Base-by-base conservation (phyloP, 2,888 invertebrate species). In the Oscheius myriophilus region DNA sequence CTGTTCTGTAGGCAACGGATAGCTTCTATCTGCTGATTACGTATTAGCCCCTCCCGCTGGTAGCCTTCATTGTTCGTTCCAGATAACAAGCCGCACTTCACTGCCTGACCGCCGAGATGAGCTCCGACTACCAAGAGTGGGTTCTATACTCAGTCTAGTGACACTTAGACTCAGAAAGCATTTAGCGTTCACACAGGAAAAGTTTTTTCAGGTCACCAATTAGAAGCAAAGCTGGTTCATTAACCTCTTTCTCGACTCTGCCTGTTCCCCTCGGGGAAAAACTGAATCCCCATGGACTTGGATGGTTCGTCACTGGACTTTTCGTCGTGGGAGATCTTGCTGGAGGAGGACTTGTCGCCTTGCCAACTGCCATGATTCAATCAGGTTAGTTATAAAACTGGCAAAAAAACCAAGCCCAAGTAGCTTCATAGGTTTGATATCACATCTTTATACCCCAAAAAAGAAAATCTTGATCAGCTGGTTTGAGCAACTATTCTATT, bases 281-380 rank as follows among this genome's bases (percentile, higher is more conserved):
- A 45, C 26, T 67, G 16, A 67, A 67, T 41, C n/a, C 59, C 16
- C 67, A 67, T 53, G 67, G 67, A 23, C 53, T 67, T 9, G 26
- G 42, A 23, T 67, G 83, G 83, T 75, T 84, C 53, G 80, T 83
- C 49, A 82, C 84, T 2, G 82, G 82, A 43, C 77, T 84, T 33
- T 84, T 84, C 75, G 82, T 84, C 43, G 81, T 84, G 26, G 84
- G 82, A 52, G 84, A 84, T 71, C 72, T 84, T 53, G 84, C 83
- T 33, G 84, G 84, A 51, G 83, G 84, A 54, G 84, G 84, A 26
- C 73, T 84, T 21, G 84, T 84, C 26, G 84, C 83, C 45, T 67
- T 83, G 39, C 83, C 83, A 16, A 84, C 83, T 0, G 83, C 83
- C 16, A 77, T 83, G 69, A 83, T 83, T 67, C 83, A 83, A 70